Evolutionary conservation across 2,888 invertebrate species (phyloP).

Genomic region (Drosophila merina): DNA sequence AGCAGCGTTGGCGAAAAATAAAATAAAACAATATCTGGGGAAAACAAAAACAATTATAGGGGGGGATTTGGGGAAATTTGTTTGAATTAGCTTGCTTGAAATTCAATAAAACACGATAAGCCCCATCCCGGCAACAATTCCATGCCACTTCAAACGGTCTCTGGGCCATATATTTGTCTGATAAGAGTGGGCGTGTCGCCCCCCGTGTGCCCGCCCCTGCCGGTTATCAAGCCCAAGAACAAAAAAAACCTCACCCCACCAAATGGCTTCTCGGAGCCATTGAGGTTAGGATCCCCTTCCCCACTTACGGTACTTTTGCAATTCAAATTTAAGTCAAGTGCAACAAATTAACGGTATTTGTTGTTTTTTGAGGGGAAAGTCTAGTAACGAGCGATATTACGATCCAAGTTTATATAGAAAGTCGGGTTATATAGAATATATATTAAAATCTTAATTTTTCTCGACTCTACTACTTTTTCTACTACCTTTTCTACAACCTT

Average conservation of each 20-base stretch:
- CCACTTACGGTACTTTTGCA: conserved; percentile 16
- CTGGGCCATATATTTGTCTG: conserved; percentile 36
- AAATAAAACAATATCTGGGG: not conserved
- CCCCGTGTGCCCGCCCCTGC: conserved; percentile 2
- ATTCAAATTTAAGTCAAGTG: conserved; percentile 22
- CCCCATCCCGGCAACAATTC: conserved; percentile 19
- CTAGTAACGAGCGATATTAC: too few relatives aligned
- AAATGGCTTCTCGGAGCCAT: not conserved
- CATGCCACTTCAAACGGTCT: conserved; percentile 35
- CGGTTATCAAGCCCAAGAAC: conserved; percentile 9
- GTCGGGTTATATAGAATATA: too few relatives aligned
- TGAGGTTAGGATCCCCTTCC: conserved; percentile 30
- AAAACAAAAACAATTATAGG: conserved; percentile 9
- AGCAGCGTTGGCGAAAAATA: conserved; percentile 9
- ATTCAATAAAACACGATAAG: conserved; percentile 39
- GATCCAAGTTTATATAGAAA: too few relatives aligned
- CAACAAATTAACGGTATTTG: conserved; percentile 11
- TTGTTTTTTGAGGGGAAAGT: too few relatives aligned
- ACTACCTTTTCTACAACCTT: too few relatives aligned
- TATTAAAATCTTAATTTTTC: too few relatives aligned
- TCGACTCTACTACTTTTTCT: too few relatives aligned
- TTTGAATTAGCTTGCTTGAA: conserved; percentile 17
- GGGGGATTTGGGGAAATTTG: conserved; percentile 11
- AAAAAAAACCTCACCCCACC: conserved; percentile 19
- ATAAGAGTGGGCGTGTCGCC: conserved; percentile 64